These are phyloP conservation scores for Plutella xylostella DNA, from an alignment of 2,888 invertebrate species.

Conservation along the genomic window DNA sequence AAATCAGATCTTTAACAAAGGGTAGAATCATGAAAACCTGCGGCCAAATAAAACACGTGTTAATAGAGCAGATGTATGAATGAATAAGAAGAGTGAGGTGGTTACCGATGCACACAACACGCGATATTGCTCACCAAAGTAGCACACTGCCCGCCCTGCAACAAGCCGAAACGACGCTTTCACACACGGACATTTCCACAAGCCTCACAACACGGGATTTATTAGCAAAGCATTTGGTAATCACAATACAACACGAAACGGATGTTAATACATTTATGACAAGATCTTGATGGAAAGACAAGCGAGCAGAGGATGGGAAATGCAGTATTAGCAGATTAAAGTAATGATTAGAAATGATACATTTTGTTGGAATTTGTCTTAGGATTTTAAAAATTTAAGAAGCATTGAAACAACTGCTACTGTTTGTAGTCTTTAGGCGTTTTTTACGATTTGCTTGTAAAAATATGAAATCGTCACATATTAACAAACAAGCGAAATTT, in stretches of 20 bases:
- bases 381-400: too few species aligned
- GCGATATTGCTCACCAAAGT: conserved; percentile 95
- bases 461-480: background rate
- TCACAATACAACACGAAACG: background rate
- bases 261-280: background rate
- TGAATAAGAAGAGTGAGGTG: conserved; percentile 81
- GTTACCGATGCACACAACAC: conserved; percentile 96
- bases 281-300: background rate
- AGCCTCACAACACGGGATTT: background rate
- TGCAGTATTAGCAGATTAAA: background rate
- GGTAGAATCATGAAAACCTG: conserved; percentile 40
- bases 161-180: conserved; percentile 62
- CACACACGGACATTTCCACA: conserved; percentile 35
- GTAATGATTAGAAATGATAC: background rate
- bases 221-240: conserved; percentile 17
- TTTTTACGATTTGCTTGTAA: background rate
- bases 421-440: background rate
- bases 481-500: conserved; percentile 3
- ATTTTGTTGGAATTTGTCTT: too few species aligned
- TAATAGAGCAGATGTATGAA: conserved; percentile 60
- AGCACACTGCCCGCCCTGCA: conserved; percentile 93
- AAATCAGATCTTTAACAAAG: too few species aligned
- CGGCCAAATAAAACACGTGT: conserved; percentile 50
- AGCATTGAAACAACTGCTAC: too few species aligned
- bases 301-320: too few species aligned